These are phyloP conservation scores for Climacteris rufus DNA, from an alignment of 2,113 vertebrate genomes.

Conservation along the genomic window DNA sequence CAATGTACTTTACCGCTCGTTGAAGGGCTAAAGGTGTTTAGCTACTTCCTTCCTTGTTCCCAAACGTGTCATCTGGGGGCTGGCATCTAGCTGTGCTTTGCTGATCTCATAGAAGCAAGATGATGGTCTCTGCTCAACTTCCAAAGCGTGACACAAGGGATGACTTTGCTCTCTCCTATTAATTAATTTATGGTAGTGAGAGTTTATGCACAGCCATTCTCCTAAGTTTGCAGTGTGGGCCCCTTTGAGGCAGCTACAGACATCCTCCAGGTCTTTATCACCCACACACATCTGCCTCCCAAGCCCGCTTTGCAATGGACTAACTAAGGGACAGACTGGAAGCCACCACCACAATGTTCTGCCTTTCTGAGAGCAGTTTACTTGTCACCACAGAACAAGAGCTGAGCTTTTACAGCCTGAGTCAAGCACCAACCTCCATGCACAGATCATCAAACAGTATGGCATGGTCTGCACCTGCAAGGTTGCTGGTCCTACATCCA, in stretches of 20 bases:
- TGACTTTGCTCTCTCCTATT: neutral
- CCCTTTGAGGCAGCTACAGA: neutral
- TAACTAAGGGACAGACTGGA: neutral
- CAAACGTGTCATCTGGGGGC: fast-evolving
- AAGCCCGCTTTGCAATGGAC: neutral
- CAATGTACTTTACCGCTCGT: neutral
- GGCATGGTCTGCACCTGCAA: neutral
- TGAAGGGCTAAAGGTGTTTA: neutral
- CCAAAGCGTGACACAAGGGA: neutral
- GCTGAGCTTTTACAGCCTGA: neutral
- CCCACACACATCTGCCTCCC: neutral
- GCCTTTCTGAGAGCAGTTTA: neutral
- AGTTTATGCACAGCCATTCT: neutral
- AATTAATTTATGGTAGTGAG: neutral
- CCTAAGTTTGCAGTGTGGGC: neutral
- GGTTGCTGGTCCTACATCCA: neutral
- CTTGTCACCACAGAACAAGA: neutral
- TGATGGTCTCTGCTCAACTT: neutral
- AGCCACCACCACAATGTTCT: neutral
- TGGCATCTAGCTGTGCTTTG: neutral
- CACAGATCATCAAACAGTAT: neutral
- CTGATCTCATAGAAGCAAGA: neutral
- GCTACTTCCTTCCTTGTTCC: neutral
- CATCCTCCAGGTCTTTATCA: neutral
- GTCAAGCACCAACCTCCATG: fast-evolving